These are phyloP conservation scores for Zaprionus capensis DNA, from an alignment of 1,140 invertebrate genomes.

Conservation along the genomic window DNA sequence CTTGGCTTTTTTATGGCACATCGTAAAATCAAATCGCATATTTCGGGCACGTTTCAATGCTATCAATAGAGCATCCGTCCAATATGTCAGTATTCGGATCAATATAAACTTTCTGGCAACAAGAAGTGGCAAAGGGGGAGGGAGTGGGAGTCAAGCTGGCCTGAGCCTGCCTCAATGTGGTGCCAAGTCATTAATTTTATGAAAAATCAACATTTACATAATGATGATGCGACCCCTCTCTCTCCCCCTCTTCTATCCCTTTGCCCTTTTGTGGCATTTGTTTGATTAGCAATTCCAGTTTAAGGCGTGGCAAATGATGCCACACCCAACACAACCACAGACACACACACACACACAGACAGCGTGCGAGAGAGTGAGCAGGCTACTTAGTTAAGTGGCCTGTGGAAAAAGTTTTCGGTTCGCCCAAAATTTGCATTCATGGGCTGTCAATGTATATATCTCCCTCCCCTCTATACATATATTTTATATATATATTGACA, in stretches of 20 bases:
- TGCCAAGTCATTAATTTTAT: conserved; percentile 76
- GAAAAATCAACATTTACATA: conserved; percentile 61
- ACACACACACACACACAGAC: neutral
- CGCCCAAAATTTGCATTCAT: conserved; percentile 37
- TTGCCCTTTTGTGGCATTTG: neutral
- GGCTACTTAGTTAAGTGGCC: conserved; percentile 23
- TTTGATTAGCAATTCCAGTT: conserved; percentile 51
- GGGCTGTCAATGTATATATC: conserved; percentile 16
- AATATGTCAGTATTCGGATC: conserved; percentile 47
- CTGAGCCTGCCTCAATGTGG: conserved; percentile 45
- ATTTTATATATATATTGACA: conserved; percentile 23
- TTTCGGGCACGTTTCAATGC: conserved; percentile 76
- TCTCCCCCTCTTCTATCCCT: too few relatives aligned
- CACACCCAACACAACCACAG: conserved; percentile 16
- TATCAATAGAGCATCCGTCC: conserved; percentile 54
- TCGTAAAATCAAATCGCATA: conserved; percentile 69
- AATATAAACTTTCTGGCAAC: conserved; percentile 35
- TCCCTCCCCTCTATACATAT: neutral
- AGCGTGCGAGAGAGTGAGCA: neutral
- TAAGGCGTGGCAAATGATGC: conserved; percentile 23
- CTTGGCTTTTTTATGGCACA: conserved; percentile 38
- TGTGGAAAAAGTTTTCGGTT: conserved; percentile 11
- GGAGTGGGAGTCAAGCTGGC: neutral
- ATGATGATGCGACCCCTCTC: conserved; percentile 31
- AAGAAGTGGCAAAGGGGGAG: neutral